phyloP scores from a whole-genome alignment of 35 echinoderm and acorn worm species.

The Lytechinus variegatus region DNA sequence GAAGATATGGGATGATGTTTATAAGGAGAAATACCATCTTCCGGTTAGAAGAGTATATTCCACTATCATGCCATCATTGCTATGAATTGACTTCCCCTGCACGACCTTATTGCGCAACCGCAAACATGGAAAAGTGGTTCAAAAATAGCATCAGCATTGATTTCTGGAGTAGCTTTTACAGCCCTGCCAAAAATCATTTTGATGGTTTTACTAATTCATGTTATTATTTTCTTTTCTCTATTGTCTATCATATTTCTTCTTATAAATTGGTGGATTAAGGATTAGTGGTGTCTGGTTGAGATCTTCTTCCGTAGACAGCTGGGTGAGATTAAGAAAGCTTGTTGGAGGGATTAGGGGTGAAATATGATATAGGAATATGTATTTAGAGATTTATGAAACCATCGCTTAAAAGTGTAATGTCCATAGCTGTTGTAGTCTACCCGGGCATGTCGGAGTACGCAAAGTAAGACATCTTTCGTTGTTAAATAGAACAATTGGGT shows the following conservation, averaged over 20 bases:
- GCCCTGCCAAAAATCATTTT: neutral
- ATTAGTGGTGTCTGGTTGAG: neutral
- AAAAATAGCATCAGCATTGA: neutral
- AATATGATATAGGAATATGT: slow-evolving; percentile 1
- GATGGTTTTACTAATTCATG: neutral
- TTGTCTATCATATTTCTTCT: neutral
- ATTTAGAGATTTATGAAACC: neutral
- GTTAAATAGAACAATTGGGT: too few species aligned
- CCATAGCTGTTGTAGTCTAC: neutral
- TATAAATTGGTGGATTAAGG: neutral
- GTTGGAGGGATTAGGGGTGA: slow-evolving; percentile 4
- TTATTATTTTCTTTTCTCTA: neutral
- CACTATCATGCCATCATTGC: too few species aligned
- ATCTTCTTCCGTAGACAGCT: slow-evolving; percentile 12
- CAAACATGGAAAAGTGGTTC: too few species aligned
- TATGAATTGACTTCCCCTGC: too few species aligned
- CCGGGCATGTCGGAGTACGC: too few species aligned
- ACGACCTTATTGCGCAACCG: too few species aligned
- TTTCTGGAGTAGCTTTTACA: neutral
- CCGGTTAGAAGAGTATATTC: too few species aligned
- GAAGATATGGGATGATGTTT: too few species aligned
- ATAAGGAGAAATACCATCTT: too few species aligned
- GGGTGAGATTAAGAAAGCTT: slow-evolving; percentile 35
- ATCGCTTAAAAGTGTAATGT: neutral
- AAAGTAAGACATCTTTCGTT: too few species aligned